Percentiles rank a stretch among this genome's conserved stretches.
Evolutionary conservation across 1,140 invertebrate species (phyloP).

Genomic region (Campodea augens): DNA sequence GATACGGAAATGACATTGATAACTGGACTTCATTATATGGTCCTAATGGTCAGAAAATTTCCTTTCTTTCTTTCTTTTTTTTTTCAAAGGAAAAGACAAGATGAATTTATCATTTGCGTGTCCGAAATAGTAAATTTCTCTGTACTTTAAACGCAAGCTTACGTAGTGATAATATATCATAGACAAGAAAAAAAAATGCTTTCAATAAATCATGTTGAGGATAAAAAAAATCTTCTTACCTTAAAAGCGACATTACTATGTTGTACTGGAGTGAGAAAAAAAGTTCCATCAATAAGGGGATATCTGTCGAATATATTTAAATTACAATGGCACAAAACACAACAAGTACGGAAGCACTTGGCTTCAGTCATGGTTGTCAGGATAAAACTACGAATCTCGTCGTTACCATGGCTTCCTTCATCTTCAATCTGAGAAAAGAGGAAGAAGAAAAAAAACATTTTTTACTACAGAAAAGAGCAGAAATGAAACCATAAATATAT

Average conservation of each 20-base stretch:
- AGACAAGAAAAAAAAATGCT: too few relatives aligned
- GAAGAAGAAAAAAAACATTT: conserved; percentile 15
- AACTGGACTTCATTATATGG: too few relatives aligned
- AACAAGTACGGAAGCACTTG: conserved; percentile 60
- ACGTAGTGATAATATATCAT: too few relatives aligned
- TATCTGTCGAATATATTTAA: conserved; percentile 90
- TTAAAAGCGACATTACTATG: conserved; percentile 65
- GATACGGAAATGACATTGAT: too few relatives aligned
- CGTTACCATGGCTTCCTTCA: conserved; percentile 89
- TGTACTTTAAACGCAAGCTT: too few relatives aligned
- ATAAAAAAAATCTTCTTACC: conserved; percentile 33
- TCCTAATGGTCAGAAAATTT: too few relatives aligned
- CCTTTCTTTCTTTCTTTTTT: too few relatives aligned
- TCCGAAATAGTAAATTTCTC: too few relatives aligned
- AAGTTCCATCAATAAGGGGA: conserved; percentile 89
- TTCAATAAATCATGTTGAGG: too few relatives aligned
- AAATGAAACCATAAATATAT: too few relatives aligned
- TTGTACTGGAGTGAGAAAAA: conserved; percentile 83
- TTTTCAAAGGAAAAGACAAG: too few relatives aligned
- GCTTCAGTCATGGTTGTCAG: conserved; percentile 69
- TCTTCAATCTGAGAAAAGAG: conserved; percentile 81
- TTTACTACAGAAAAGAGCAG: conserved; percentile 8
- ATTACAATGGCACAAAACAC: conserved; percentile 70
- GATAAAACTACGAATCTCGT: conserved; percentile 86
- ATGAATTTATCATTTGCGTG: too few relatives aligned